phyloP scores from a whole-genome alignment of 2,888 invertebrate species.

The Mesorhabditis spiculigera region DNA sequence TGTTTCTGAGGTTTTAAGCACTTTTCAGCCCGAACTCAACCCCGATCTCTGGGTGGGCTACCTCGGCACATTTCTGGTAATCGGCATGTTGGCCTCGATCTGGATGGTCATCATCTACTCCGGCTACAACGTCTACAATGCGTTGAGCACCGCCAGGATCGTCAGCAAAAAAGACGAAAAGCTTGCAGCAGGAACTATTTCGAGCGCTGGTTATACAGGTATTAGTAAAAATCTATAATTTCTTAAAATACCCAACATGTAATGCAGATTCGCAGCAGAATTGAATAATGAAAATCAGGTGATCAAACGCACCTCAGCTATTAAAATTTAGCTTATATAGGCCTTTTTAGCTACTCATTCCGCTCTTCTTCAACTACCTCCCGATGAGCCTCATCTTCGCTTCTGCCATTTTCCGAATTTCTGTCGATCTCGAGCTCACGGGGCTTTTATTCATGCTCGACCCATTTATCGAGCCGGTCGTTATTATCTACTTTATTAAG shows the following conservation, averaged over 20 bases:
- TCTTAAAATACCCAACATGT: too few relatives aligned
- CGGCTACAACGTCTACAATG: neutral
- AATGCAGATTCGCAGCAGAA: too few relatives aligned
- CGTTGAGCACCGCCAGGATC: neutral
- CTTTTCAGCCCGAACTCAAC: too few relatives aligned
- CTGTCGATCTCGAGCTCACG: neutral
- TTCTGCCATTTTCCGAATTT: neutral
- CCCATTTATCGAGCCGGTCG: neutral
- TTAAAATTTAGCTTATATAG: too few relatives aligned
- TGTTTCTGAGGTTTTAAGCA: too few relatives aligned
- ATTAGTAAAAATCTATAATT: neutral
- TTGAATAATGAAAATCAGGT: too few relatives aligned
- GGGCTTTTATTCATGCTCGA: neutral
- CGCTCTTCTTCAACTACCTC: neutral
- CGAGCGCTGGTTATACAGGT: neutral
- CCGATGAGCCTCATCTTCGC: neutral
- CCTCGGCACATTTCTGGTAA: neutral
- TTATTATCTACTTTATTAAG: neutral
- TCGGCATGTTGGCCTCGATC: neutral
- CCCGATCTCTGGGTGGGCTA: neutral
- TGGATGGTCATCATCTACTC: slow-evolving; percentile 1
- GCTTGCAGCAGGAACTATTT: neutral
- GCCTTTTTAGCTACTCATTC: neutral
- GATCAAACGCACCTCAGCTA: too few relatives aligned
- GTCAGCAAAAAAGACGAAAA: neutral